Percentiles rank a stretch among this genome's conserved stretches.
Evolutionary conservation across 2,113 vertebrate genomes (phyloP).

Genomic region (Arenaria interpres): DNA sequence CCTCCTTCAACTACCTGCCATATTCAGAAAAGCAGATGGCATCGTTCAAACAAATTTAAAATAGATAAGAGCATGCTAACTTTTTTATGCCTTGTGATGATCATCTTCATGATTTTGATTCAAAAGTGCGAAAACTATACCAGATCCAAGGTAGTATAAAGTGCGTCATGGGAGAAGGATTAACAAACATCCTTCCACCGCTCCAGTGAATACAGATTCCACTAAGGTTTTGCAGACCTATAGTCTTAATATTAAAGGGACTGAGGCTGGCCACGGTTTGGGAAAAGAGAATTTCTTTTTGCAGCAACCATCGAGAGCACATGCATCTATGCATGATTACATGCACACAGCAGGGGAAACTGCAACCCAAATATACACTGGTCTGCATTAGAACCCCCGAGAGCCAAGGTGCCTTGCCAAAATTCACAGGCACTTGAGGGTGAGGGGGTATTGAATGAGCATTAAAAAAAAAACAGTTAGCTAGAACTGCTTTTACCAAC

Average conservation of each 20-base stretch:
- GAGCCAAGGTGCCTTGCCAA: not conserved
- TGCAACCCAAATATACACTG: not conserved
- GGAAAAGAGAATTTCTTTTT: not conserved
- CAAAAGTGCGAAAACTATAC: not conserved
- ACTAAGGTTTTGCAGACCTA: not conserved
- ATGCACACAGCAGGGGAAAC: not conserved
- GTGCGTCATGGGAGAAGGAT: not conserved
- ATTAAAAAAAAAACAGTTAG: not conserved
- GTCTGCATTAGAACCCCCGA: not conserved
- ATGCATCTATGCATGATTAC: not conserved
- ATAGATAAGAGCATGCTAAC: conserved; percentile 26
- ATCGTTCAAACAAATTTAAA: conserved; percentile 51
- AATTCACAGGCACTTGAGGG: not conserved
- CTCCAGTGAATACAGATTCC: not conserved
- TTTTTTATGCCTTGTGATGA: conserved; percentile 15
- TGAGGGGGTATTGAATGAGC: not conserved
- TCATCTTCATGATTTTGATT: conserved; percentile 19
- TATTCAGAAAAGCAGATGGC: conserved; percentile 48
- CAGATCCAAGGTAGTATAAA: not conserved
- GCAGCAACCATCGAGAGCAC: not conserved
- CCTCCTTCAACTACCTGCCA: not conserved
- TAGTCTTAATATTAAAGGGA: not conserved
- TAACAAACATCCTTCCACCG: not conserved
- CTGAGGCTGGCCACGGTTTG: not conserved
- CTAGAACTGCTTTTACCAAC: not conserved